Conservation (phyloP, 2,113 vertebrate species). For the Albula goreensis region DNA sequence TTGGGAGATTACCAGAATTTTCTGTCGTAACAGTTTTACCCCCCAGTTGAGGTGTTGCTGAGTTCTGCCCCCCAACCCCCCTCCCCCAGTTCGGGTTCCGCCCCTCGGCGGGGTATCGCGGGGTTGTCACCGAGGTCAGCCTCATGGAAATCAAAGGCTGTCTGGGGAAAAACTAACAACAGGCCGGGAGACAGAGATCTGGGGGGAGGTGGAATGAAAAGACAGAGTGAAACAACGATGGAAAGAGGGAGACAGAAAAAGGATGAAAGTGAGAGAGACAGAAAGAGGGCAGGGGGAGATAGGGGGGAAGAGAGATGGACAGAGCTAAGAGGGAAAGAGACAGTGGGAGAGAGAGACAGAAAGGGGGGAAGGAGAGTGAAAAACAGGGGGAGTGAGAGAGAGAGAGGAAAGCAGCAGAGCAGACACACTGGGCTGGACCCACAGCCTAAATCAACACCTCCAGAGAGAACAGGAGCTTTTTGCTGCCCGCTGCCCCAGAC, state of each 20-base stretch:
- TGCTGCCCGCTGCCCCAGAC: not conserved
- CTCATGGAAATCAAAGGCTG: not conserved
- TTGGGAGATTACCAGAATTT: not conserved
- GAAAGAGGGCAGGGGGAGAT: not conserved
- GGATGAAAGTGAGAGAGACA: no score
- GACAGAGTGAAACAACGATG: no score
- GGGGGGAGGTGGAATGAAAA: no score
- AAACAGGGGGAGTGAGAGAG: not conserved
- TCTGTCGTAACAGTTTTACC: not conserved
- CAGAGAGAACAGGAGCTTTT: slow-evolving; percentile 10
- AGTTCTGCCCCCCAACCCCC: not conserved
- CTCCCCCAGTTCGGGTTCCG: no score
- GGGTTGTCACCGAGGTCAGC: not conserved
- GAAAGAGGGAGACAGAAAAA: not conserved
- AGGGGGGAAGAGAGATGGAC: not conserved
- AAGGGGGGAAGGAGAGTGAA: not conserved
- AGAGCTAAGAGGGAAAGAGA: not conserved
- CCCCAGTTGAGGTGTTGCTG: not conserved
- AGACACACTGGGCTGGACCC: not conserved
- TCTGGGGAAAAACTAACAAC: no score
- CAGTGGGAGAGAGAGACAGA: not conserved
- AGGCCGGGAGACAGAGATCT: no score
- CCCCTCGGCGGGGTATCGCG: not conserved
- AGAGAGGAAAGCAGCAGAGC: not conserved
- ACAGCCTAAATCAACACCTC: not conserved